These are phyloP conservation scores for Leucosticte australis DNA, from an alignment of 2,113 vertebrate genomes.

Conservation along the genomic window DNA sequence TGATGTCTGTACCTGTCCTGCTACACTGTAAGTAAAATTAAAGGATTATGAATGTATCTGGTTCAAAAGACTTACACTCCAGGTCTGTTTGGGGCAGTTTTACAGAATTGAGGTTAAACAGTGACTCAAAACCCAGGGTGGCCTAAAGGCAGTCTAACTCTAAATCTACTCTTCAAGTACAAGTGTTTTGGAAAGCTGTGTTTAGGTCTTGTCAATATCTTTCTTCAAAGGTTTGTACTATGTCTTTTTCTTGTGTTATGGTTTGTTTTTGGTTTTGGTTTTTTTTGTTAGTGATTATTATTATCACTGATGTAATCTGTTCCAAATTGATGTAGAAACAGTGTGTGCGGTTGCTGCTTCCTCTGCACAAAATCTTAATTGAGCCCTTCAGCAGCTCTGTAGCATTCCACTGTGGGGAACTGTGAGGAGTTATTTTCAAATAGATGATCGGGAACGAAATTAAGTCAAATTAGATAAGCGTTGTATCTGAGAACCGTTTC, in stretches of 20 bases:
- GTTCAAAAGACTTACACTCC: not conserved
- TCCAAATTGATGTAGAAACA: not conserved
- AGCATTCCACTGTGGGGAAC: not conserved
- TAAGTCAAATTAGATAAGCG: too few relatives aligned
- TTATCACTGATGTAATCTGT: not conserved
- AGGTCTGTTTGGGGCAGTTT: not conserved
- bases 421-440: not conserved
- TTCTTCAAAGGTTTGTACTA: not conserved
- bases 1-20: not conserved
- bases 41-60: not conserved
- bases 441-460: not conserved
- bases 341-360: not conserved
- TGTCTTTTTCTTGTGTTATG: not conserved
- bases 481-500: not conserved
- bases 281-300: not conserved
- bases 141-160: not conserved
- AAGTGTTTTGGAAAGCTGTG: not conserved
- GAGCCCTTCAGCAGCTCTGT: not conserved
- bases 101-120: not conserved
- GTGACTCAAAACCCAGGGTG: not conserved
- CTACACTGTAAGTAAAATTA: not conserved
- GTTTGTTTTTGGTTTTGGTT: fast-evolving
- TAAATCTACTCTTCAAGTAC: not conserved
- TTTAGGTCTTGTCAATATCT: not conserved
- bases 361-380: not conserved